Base-by-base conservation (phyloP, 1,140 invertebrate genomes). In the Thaumatotibia leucotreta region DNA sequence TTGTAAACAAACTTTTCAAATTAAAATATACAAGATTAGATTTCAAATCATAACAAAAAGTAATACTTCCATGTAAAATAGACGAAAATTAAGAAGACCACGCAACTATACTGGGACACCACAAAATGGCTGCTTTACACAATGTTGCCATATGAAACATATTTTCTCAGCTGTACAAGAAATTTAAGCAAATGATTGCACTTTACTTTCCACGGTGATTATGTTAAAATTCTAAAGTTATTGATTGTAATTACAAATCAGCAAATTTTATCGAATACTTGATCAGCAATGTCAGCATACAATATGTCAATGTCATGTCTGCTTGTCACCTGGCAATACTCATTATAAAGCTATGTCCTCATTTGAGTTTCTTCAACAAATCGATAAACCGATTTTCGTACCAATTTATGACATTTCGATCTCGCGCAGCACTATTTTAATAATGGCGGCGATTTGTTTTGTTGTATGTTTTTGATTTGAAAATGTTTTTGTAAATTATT, bases 61-160 rank as follows among this genome's bases (percentile, higher is more conserved):
- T 88, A 83, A 90, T 86, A 88, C 88, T 87, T 78, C 86, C 86
- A 90, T 90, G 83, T 90, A 86, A 88, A 90, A 88, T 90, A 88
- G 86, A 87, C 88, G 73, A 90, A 89, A 84, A 80, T 88, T 78
- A 66, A 73, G 75, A 83, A 82, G 75, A 85, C 76, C 72, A 69
- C 74, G 80, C 73, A 80, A 82, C 69, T 70, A 69, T 65, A 77
- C 76, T 76, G 80, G 79, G 88, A 90, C 88, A 90, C 83, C 83
- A 90, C 86, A 90, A 90, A 88, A 90, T 90, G 87, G 86, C 87
- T 83, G 82, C 84, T 80, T 88, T 85, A 83, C 77, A 73, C 70
- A 61, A 73, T 80, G 73, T 83, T 84, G 72, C 75, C 31, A 80
- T 49, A 49, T 31, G 45, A 52, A 66, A 35, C 9, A 22, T 33